phyloP scores from a whole-genome alignment of 2,797 vertebrate species.

The Paguma larvata region DNA sequence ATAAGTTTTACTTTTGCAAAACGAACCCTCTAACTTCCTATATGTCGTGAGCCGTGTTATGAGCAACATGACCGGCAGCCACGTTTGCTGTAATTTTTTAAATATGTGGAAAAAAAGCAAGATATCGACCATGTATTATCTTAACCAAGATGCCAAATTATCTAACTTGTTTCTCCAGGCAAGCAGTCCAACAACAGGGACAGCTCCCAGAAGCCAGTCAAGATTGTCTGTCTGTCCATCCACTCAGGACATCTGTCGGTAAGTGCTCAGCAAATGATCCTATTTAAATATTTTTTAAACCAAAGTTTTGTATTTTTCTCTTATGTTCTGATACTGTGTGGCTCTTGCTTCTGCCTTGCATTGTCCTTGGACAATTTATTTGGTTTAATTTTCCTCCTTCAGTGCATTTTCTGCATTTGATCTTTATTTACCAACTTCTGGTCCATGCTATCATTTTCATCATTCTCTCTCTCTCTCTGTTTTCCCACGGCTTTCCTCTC shows the following conservation, averaged over 20 bases:
- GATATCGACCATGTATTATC: slow-evolving; percentile 90
- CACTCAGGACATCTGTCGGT: slow-evolving; percentile 98
- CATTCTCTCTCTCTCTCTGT: slow-evolving; percentile 77
- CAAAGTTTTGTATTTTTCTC: neutral
- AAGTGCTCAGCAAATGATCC: slow-evolving; percentile 78
- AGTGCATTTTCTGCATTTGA: slow-evolving; percentile 74
- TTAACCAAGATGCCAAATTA: slow-evolving; percentile 89
- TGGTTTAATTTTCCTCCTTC: slow-evolving; percentile 69
- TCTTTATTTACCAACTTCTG: slow-evolving; percentile 77
- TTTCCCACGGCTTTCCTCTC: slow-evolving; percentile 85
- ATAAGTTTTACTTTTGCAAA: slow-evolving; percentile 88
- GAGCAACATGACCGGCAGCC: slow-evolving; percentile 83
- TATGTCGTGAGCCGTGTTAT: slow-evolving; percentile 85
- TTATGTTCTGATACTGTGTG: slow-evolving; percentile 59
- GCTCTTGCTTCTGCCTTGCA: slow-evolving; percentile 79
- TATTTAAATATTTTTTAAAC: neutral
- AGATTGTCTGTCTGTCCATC: slow-evolving; percentile 94
- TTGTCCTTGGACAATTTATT: slow-evolving; percentile 61
- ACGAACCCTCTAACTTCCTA: slow-evolving; percentile 77
- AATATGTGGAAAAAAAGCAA: slow-evolving; percentile 90
- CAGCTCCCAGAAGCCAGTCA: slow-evolving; percentile 91
- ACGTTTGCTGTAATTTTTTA: slow-evolving; percentile 86
- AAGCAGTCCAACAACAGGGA: slow-evolving; percentile 94
- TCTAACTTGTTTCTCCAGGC: slow-evolving; percentile 94
- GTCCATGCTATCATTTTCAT: slow-evolving; percentile 86